Evolutionary conservation across 2,797 vertebrate species (phyloP).

Genomic region (Mus spretus): DNA sequence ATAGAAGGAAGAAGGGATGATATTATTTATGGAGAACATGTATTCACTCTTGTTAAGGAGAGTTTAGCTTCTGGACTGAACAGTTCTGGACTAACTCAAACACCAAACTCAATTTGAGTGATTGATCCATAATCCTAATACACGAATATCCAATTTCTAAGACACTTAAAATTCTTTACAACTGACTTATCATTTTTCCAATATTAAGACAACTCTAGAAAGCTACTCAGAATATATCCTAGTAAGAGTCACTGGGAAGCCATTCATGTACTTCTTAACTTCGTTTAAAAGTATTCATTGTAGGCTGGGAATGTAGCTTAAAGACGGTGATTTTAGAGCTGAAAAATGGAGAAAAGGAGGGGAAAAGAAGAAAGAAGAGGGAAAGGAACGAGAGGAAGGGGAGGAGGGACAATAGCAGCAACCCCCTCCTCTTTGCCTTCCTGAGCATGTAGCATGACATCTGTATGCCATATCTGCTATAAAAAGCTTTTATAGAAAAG

Average conservation of each 20-base stretch:
- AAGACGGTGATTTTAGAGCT: background rate
- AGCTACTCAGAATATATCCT: background rate
- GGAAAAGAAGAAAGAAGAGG: background rate
- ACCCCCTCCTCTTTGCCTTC: background rate
- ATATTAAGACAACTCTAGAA: background rate
- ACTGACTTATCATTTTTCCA: background rate
- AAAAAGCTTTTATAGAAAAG: constrained; percentile 59
- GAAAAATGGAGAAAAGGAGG: background rate
- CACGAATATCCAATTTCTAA: constrained; percentile 12
- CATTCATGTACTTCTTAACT: constrained; percentile 4
- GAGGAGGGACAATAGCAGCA: background rate
- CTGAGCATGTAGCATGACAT: constrained; percentile 31
- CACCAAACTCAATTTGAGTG: constrained; percentile 51
- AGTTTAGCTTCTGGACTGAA: background rate
- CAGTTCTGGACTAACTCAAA: constrained; percentile 19
- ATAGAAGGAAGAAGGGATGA: background rate
- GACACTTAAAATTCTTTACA: constrained; percentile 41
- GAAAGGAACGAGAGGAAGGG: background rate
- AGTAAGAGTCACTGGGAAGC: constrained; percentile 7
- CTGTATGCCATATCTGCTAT: constrained; percentile 47
- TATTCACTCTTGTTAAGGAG: background rate
- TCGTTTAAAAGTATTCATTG: constrained; percentile 19
- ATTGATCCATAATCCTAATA: constrained; percentile 1
- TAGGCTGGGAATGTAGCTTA: background rate
- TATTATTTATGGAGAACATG: background rate